These are phyloP conservation scores for Gerris lacustris DNA, from an alignment of 2,888 invertebrate genomes.

Conservation along the genomic window DNA sequence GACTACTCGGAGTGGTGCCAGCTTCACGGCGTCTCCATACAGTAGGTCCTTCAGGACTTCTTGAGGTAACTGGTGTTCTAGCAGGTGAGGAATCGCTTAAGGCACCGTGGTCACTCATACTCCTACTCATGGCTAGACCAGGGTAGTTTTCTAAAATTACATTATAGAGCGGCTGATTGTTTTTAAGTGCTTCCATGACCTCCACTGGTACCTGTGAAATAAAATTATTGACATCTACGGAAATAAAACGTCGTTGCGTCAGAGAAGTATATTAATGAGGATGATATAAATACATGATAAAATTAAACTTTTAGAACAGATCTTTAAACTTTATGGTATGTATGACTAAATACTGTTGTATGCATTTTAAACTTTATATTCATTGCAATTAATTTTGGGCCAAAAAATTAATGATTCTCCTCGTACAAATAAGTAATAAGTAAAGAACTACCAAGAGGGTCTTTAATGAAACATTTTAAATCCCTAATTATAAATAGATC, in stretches of 20 bases:
- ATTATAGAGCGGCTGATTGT: conserved; percentile 52
- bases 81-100: conserved; percentile 12
- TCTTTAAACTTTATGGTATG: too few species aligned
- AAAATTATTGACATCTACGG: not conserved
- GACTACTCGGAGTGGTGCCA: not conserved
- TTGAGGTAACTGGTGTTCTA: conserved; percentile 5
- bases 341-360: too few species aligned
- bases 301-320: too few species aligned
- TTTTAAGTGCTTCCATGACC: conserved; percentile 49
- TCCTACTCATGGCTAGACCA: conserved; percentile 49
- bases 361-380: too few species aligned
- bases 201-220: conserved; percentile 49
- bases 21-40: not conserved
- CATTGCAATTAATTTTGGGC: too few species aligned
- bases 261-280: conserved; percentile 10
- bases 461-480: too few species aligned
- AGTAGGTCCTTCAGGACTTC: not conserved
- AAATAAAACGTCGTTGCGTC: conserved; percentile 9
- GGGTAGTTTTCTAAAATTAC: conserved; percentile 62
- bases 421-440: too few species aligned
- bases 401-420: too few species aligned
- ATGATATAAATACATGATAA: too few species aligned
- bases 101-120: conserved; percentile 46
- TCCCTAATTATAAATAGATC: too few species aligned
- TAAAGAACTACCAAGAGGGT: too few species aligned